phyloP scores from a whole-genome alignment of 64 coral and sea anemone species.

The Porites lutea region DNA sequence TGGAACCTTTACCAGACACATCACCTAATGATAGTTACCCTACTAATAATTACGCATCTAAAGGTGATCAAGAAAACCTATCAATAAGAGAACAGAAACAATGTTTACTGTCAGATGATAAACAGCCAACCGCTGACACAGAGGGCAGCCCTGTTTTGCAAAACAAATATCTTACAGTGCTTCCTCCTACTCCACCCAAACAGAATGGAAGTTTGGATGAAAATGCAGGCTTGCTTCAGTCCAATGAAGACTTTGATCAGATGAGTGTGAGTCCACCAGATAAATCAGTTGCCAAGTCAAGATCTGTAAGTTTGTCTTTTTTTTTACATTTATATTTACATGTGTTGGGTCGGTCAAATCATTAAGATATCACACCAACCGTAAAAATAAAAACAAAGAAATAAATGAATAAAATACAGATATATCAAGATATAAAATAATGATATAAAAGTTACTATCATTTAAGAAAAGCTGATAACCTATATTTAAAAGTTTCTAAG shows the following conservation, averaged over 20 bases:
- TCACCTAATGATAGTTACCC: neutral
- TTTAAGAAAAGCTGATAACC: too few relatives aligned
- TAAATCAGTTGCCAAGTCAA: conserved; percentile 8
- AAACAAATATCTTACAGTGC: neutral
- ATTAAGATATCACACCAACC: too few relatives aligned
- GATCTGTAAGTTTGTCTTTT: conserved; percentile 46
- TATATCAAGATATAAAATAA: too few relatives aligned
- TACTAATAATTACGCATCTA: neutral
- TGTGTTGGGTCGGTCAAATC: too few relatives aligned
- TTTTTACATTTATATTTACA: too few relatives aligned
- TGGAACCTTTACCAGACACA: conserved; percentile 44
- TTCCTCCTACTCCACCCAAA: conserved; percentile 1
- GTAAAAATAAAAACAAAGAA: too few relatives aligned
- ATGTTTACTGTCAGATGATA: neutral
- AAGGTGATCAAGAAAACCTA: neutral
- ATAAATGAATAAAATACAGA: too few relatives aligned
- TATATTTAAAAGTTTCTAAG: too few relatives aligned
- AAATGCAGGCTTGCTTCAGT: neutral
- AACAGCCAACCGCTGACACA: neutral
- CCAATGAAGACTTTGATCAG: conserved; percentile 15
- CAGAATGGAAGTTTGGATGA: neutral
- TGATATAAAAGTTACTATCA: too few relatives aligned
- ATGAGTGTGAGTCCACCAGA: neutral
- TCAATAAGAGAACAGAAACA: neutral
- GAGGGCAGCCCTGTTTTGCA: neutral